A percentile compares a stretch with the other conserved stretches of the same genome.
Evolutionary conservation across 2,888 invertebrate genomes (phyloP).

Genomic region (Hemistola chrysoprasaria): DNA sequence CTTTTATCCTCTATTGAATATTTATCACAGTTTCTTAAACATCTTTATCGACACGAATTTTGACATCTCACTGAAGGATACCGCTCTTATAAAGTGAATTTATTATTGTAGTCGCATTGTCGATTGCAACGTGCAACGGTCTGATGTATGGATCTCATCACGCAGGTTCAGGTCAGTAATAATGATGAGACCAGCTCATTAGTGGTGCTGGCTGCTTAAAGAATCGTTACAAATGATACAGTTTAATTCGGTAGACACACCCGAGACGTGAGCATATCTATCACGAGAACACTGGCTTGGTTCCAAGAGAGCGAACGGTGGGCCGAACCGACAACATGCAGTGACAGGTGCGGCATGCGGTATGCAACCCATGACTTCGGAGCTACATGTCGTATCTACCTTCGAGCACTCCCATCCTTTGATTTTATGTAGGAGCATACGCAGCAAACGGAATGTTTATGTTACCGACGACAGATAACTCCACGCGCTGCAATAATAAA

Average conservation of each 20-base stretch:
- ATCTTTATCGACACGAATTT: constrained; percentile 75
- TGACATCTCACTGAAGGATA: constrained; percentile 65
- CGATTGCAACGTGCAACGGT: constrained; percentile 1
- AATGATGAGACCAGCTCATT: constrained; percentile 60
- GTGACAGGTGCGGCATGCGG: constrained; percentile 74
- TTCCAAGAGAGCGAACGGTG: constrained; percentile 77
- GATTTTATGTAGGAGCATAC: constrained; percentile 48
- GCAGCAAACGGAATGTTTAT: constrained; percentile 35
- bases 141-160: constrained; percentile 24
- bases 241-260: constrained; percentile 81
- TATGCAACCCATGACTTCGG: constrained; percentile 71
- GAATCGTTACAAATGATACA: constrained; percentile 76
- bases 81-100: constrained; percentile 52
- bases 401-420: constrained; percentile 56
- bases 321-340: constrained; percentile 70
- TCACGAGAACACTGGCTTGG: constrained; percentile 70
- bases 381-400: too few species aligned
- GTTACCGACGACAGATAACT: too few species aligned
- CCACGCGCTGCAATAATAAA: too few species aligned
- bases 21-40: constrained; percentile 70
- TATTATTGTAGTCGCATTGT: constrained; percentile 1
- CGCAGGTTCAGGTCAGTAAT: constrained; percentile 29
- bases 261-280: constrained; percentile 74
- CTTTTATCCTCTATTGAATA: constrained; percentile 66
- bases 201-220: constrained; percentile 66